Base-by-base conservation (phyloP, 1,140 invertebrate species). In the Aphelinus atriplicis region DNA sequence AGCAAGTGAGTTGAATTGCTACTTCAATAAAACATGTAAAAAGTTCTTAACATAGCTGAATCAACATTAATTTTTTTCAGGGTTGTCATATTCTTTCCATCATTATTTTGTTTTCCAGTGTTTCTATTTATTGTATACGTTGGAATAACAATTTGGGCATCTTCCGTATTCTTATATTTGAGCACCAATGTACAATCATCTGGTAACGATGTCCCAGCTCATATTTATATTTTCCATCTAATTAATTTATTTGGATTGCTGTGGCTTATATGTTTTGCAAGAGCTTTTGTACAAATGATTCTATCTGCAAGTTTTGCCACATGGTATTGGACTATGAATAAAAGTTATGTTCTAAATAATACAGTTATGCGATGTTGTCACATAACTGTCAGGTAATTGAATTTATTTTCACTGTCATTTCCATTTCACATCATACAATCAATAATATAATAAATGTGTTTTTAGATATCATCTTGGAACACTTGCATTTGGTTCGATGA, bases 271-370 rank as follows among this genome's bases (percentile, higher is more conserved):
- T 42, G n/a, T 9, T 67, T 67, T 56, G 43, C 45, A 42, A 6
- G 42, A 5, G 26, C 7, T 42, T 9, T 67, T 56, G 2, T 51
- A 2, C 50, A 67, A 45, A 43, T 67, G 26, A 47, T 47, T 46
- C n/a, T 68, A 10, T 56, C 66, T 1, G 66, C 53, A 5, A 47
- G 53, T 46, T 68, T 68, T 53, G 66, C 48, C 1, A 68, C 66
- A 3, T 68, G 66, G 66, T 68, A 46, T 58, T 68, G 66, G 66
- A 68, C 53, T 10, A 45, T 45, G 9, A 53, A 68, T 47, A 68
- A 68, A 57, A 57, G 47, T 26, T 45, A 68, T 57, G 55, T 68
- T 46, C 66, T 53, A 5, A 68, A 57, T 2, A 10, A 68, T 43
- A 57, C 66, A 10, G 9, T 68, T 7, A 5, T 68, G 3, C 3